Evolutionary conservation across 2,113 vertebrate genomes (phyloP), one percentile per base, ranked within the genome.

Genomic region (Tupaia chinensis): DNA sequence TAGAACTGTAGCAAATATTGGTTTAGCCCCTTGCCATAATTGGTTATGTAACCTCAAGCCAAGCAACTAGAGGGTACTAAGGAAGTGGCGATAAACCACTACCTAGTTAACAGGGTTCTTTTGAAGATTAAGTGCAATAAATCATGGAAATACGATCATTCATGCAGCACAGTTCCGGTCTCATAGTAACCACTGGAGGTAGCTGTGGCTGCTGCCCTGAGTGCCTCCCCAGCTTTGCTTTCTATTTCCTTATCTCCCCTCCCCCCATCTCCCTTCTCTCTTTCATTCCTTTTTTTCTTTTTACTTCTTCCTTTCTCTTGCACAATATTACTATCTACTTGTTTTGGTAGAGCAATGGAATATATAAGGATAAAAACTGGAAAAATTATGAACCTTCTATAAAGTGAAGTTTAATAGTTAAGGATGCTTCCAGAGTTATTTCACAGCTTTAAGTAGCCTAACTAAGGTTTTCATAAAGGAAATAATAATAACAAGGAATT

Each of bases 171-270:
- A 12, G 58, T 44, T 89, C 53, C 89, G 23, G 74, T 11, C 19
- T 2, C 63, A 2, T 2, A 2, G 53, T 13, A 77, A 10, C 0
- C 10, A 25, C 29, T 11, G n/a, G n/a, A n/a, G n/a, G 7, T 34
- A 17, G n/a, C 10, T 79, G 19, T 53, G 14, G 27, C 68, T 23
- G 15, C 12, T 7, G 7, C 60, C 34, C 7, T 1, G 54, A 69
- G 14, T 0, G 5, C 4, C n/a, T 68, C 22, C 12, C 1, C 17
- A 25, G 27, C 6, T 83, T 79, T 27, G 15, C 53, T 34, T 58
- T 22, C 22, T 61, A 29, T 17, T 82, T 86, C 27, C 54, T 58
- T 68, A 0, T 29, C 70, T 84, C 1, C 13, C 32, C 19, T 19
- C 9, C 2, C 10, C 25, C 34, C 7, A 7, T 53, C n/a, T 76